A percentile compares a stretch with the other conserved stretches of the same genome.
These are phyloP conservation scores for Mirounga angustirostris DNA, from an alignment of 2,113 vertebrate genomes.

Conservation along the genomic window DNA sequence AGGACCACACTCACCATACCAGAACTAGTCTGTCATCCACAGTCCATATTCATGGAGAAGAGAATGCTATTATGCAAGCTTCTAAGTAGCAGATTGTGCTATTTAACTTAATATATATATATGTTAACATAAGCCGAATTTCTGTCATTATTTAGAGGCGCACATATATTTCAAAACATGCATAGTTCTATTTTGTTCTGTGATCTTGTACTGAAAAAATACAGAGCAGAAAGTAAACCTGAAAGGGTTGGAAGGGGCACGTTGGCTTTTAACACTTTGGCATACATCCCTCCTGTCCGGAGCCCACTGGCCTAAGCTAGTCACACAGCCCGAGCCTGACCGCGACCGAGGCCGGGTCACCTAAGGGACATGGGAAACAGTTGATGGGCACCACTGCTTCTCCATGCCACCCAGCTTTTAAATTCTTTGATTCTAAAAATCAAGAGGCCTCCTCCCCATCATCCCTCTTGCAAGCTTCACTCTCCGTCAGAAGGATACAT, in stretches of 20 bases:
- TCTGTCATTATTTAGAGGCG: constrained; percentile 62
- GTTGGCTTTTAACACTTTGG: background rate
- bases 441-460: background rate
- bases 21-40: background rate
- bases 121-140: constrained; percentile 22
- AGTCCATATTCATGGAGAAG: constrained; percentile 14
- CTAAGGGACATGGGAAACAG: background rate
- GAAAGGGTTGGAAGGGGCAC: background rate
- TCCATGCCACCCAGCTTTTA: background rate
- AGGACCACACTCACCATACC: background rate
- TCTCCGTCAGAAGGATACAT: background rate
- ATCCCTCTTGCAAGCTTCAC: background rate
- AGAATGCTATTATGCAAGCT: background rate
- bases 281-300: background rate
- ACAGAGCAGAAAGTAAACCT: background rate
- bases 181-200: constrained; percentile 37
- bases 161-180: constrained; percentile 44
- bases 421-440: background rate
- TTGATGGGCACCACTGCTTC: background rate
- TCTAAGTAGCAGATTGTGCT: background rate
- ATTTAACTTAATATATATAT: background rate
- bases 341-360: background rate
- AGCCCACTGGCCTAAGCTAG: background rate
- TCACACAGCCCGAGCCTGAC: background rate
- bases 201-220: background rate